phyloP scores from a whole-genome alignment of 2,797 vertebrate species.

The Ibycter americanus region DNA sequence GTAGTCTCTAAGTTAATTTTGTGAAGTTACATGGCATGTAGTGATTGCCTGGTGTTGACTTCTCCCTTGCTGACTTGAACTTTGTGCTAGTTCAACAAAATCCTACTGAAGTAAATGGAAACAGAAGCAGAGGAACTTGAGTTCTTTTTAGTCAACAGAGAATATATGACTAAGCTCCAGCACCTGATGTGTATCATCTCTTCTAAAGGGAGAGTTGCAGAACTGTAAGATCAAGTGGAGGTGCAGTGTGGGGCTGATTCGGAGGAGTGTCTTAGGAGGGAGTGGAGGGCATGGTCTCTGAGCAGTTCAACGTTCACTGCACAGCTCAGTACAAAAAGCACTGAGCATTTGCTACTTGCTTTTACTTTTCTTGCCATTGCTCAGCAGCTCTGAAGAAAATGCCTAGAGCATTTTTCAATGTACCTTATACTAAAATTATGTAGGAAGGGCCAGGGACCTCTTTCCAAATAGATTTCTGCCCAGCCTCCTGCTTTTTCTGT shows the following conservation, averaged over 20 bases:
- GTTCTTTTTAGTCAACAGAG: not conserved
- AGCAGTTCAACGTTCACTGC: not conserved
- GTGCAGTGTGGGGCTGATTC: accelerated
- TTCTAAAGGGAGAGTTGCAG: not conserved
- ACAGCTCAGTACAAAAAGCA: not conserved
- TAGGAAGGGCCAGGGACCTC: not conserved
- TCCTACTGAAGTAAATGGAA: not conserved
- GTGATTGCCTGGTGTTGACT: not conserved
- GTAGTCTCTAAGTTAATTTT: not conserved
- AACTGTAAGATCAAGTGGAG: not conserved
- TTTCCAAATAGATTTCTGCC: not conserved
- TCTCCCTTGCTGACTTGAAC: not conserved
- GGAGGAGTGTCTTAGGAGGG: not conserved
- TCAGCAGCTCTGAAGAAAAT: not conserved
- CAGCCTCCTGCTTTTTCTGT: not conserved
- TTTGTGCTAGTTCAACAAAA: not conserved
- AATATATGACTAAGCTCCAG: not conserved
- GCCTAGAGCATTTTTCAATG: not conserved
- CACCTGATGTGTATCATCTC: not conserved
- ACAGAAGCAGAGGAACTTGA: not conserved
- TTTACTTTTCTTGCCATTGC: not conserved
- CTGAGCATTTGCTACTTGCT: not conserved
- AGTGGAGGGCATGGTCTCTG: not conserved
- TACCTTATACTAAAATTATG: not conserved
- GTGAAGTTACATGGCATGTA: not conserved